Evolutionary conservation across 2,888 invertebrate genomes (phyloP), one percentile per base, ranked within the genome.

Genomic region (Cheilosia pagana): DNA sequence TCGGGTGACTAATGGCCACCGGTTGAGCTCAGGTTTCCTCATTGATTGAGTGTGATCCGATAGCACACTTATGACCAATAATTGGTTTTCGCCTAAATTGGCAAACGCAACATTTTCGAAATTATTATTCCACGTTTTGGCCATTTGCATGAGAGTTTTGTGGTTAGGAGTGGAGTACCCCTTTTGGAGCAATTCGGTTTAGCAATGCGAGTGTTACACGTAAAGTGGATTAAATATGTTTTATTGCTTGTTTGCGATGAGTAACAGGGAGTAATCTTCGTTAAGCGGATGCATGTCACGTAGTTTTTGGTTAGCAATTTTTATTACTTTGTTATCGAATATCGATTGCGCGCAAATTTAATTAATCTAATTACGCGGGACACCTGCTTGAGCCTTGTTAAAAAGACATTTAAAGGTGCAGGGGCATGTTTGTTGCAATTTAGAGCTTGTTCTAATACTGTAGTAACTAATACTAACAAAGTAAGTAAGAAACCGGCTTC

Each of bases 61-160:
- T 53, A 55, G 50, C 48, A 21, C 59, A 50, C 67, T 57, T 75
- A 74, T 60, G 68, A 52, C 19, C 50, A 60, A 31, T 63, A 53
- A 68, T 76, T 52, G 50, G n/a, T 59, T 65, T 39, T 41, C 39
- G 19, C 50, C 43, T n/a, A 41, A 77, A 68, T 77, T 77, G 62
- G 50, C 70, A 39, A 55, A 70, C 55, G 19, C 31, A 14, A 12
- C 21, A 48, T 6, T 23, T 28, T 25, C 10, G 31, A 28, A 48
- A 16, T 68, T 41, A 76, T 67, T 76, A 77, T 77, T 68, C 76
- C 76, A 68, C 76, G 76, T 59, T 60, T 50, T 10, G 14, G 39
- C 52, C 25, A 12, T 67, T 59, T 59, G 68, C 59, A 41, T 23
- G 57, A 2, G n/a, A 16, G 35, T 45, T 23, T n/a, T n/a, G n/a